These are phyloP conservation scores for Echiichthys vipera DNA, from an alignment of 2,797 vertebrate genomes.

Conservation along the genomic window DNA sequence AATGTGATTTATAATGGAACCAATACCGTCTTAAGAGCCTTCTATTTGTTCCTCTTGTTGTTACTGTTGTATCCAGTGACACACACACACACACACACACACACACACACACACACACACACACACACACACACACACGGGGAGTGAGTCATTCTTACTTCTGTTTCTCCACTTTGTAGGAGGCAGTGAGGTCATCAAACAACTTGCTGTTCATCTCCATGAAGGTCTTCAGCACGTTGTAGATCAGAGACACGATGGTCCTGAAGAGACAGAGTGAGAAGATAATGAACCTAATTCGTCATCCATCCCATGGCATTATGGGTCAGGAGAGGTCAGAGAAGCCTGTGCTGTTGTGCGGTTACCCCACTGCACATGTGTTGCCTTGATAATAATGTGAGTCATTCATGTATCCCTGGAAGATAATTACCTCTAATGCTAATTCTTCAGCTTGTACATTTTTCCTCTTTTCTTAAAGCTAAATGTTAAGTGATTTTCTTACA, in stretches of 20 bases:
- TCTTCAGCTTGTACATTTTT: not conserved
- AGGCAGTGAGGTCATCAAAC: conserved; percentile 93
- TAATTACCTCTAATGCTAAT: not conserved
- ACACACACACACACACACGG: conserved; percentile 24
- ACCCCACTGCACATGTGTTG: not conserved
- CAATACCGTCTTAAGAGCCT: conserved; percentile 45
- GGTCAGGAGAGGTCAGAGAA: conserved; percentile 11
- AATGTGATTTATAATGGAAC: conserved; percentile 51
- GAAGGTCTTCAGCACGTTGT: conserved; percentile 95
- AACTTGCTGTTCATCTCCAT: conserved; percentile 97
- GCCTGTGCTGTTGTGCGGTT: not conserved
- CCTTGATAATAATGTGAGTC: not conserved
- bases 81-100: conserved; percentile 7
- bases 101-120: conserved; percentile 17
- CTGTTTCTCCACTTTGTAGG: conserved; percentile 96
- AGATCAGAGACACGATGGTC: conserved; percentile 94
- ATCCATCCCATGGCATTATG: not conserved
- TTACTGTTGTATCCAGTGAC: conserved; percentile 61
- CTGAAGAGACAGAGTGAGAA: conserved; percentile 67
- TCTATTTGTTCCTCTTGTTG: conserved; percentile 55
- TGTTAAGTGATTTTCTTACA: not conserved
- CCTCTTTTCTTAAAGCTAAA: conserved; percentile 8
- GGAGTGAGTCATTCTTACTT: conserved; percentile 87
- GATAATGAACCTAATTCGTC: not conserved
- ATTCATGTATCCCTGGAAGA: not conserved